A percentile compares a stretch with the other conserved stretches of the same genome.
Evolutionary conservation across 2,113 vertebrate genomes (phyloP).

Genomic region (Zapornia atra): DNA sequence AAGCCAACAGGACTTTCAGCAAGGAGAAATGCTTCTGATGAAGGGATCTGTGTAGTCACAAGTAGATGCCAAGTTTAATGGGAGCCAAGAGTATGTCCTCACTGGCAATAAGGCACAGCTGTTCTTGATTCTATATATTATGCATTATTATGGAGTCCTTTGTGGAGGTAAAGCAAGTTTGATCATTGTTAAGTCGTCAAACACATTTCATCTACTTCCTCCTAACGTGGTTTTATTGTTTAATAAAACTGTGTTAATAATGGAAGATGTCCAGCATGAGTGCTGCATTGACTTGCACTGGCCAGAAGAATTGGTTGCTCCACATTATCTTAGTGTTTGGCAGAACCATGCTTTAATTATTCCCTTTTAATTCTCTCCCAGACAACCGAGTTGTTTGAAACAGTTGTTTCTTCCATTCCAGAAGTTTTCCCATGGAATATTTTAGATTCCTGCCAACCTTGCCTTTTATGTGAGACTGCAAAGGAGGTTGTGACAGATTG

Average conservation of each 20-base stretch:
- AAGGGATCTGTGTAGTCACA: neutral
- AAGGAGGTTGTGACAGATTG: slow-evolving; percentile 63
- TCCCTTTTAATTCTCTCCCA: neutral
- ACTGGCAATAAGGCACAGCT: neutral
- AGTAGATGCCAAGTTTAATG: neutral
- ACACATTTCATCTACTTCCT: neutral
- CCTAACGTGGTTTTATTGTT: neutral
- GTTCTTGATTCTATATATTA: neutral
- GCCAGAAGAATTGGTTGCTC: neutral
- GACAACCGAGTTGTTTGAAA: slow-evolving; percentile 12
- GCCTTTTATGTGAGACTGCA: slow-evolving; percentile 48
- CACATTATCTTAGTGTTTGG: neutral
- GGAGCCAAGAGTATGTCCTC: neutral
- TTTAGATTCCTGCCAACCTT: slow-evolving; percentile 24
- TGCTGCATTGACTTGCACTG: neutral
- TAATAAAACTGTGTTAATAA: neutral
- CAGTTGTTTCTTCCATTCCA: slow-evolving; percentile 30
- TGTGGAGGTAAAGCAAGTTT: neutral
- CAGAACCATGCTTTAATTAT: neutral
- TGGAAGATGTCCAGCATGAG: neutral
- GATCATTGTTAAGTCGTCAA: neutral
- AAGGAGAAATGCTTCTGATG: neutral
- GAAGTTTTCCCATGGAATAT: slow-evolving; percentile 40
- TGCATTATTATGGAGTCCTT: neutral
- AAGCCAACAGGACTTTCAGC: neutral